Percentiles rank a stretch among this genome's conserved stretches.
phyloP scores from a whole-genome alignment of 2,113 vertebrate genomes.

The Chrysochloris asiatica region DNA sequence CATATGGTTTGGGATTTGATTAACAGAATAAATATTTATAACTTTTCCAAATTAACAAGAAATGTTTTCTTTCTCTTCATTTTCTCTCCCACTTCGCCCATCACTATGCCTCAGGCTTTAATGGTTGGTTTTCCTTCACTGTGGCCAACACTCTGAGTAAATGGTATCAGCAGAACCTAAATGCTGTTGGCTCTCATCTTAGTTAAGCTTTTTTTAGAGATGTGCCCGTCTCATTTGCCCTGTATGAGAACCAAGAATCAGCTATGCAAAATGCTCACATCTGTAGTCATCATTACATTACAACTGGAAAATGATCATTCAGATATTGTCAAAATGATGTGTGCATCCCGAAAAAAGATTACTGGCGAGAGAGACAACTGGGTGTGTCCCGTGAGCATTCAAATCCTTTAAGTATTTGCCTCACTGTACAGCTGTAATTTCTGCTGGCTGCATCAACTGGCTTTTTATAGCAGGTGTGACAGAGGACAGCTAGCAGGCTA shows the following conservation, averaged over 20 bases:
- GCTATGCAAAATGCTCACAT: slow-evolving; percentile 3
- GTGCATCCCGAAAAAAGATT: neutral
- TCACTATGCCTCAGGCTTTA: slow-evolving; percentile 27
- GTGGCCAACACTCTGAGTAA: neutral
- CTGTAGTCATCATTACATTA: too few relatives aligned
- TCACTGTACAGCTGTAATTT: neutral
- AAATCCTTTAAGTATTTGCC: neutral
- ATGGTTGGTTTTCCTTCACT: neutral
- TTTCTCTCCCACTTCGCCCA: neutral
- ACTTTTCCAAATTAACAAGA: slow-evolving; percentile 56
- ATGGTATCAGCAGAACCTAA: neutral
- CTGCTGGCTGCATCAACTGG: neutral
- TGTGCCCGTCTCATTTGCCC: neutral
- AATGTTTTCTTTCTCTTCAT: slow-evolving; percentile 44
- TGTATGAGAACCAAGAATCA: slow-evolving; percentile 5
- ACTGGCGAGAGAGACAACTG: neutral
- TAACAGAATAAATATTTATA: slow-evolving; percentile 52
- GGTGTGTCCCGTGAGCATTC: neutral
- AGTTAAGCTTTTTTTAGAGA: neutral
- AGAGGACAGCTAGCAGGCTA: neutral
- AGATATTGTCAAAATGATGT: neutral
- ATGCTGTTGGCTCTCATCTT: slow-evolving; percentile 9
- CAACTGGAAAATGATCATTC: neutral
- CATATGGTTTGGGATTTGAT: slow-evolving; percentile 20
- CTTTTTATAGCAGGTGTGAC: neutral